A percentile compares a stretch with the other conserved stretches of the same genome.
phyloP scores from a whole-genome alignment of 1,140 invertebrate genomes.

The Delia radicum region DNA sequence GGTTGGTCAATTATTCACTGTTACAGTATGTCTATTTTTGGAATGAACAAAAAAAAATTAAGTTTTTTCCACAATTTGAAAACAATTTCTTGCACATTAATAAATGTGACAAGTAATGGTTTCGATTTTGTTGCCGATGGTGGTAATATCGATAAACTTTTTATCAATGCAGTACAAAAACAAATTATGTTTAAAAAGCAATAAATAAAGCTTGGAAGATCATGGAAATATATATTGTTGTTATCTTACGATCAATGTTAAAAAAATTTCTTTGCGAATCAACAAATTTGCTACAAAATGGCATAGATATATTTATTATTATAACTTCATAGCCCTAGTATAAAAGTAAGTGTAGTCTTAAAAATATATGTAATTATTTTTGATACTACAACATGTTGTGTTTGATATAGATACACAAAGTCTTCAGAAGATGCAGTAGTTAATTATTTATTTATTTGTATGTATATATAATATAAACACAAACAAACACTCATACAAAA shows the following conservation, averaged over 20 bases:
- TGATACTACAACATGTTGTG: not conserved
- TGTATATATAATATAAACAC: not conserved
- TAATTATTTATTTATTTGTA: not conserved
- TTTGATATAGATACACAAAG: not conserved
- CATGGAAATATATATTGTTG: too few relatives aligned
- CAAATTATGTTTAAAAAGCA: not conserved
- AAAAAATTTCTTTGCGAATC: too few relatives aligned
- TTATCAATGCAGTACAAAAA: not conserved
- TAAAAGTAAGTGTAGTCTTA: too few relatives aligned
- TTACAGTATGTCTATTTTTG: constrained; percentile 8
- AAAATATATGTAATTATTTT: not conserved
- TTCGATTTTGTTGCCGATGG: too few relatives aligned
- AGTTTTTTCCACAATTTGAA: not conserved
- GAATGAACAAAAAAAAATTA: not conserved
- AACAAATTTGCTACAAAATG: too few relatives aligned
- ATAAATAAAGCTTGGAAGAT: too few relatives aligned
- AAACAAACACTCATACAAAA: not conserved
- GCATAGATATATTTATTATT: too few relatives aligned
- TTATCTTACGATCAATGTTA: too few relatives aligned
- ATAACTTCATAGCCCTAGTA: too few relatives aligned
- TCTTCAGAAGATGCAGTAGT: not conserved
- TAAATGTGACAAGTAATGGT: not conserved
- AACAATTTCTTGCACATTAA: constrained; percentile 21
- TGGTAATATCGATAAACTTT: not conserved
- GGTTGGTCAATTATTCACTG: constrained; percentile 21